A percentile compares a stretch with the other conserved stretches of the same genome.
Evolutionary conservation across 2,888 invertebrate genomes (phyloP).

Genomic region (Morpho helenor): DNA sequence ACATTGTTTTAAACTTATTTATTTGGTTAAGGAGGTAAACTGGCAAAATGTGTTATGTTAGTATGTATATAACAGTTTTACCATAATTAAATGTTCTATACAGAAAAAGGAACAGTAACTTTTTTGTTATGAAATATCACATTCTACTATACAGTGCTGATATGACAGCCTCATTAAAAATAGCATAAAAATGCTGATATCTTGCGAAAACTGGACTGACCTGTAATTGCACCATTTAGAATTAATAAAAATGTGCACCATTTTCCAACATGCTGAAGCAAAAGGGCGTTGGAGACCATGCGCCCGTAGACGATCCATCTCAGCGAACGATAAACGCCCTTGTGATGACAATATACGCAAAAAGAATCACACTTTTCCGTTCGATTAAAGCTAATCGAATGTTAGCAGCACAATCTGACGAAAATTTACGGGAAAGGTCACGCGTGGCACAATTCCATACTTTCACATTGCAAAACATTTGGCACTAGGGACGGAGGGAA

Average conservation of each 20-base stretch:
- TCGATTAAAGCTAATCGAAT: constrained; percentile 39
- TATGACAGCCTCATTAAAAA: background rate
- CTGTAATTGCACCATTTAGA: constrained; percentile 42
- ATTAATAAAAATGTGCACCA: constrained; percentile 33
- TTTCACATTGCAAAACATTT: constrained; percentile 80
- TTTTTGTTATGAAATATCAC: background rate
- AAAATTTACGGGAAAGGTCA: constrained; percentile 67
- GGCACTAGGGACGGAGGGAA: constrained; percentile 70
- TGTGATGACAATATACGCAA: constrained; percentile 49
- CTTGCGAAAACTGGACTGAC: constrained; percentile 40
- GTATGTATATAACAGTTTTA: background rate
- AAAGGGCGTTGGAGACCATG: constrained; percentile 36
- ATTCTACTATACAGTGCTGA: no score
- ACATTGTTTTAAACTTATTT: constrained; percentile 5
- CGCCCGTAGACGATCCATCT: constrained; percentile 46
- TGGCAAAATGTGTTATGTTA: background rate
- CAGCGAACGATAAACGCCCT: constrained; percentile 46
- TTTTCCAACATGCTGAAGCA: constrained; percentile 31
- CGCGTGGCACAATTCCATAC: constrained; percentile 76
- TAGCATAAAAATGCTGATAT: constrained; percentile 25
- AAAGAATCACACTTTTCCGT: constrained; percentile 45
- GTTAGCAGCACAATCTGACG: constrained; percentile 36
- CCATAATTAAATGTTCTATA: background rate
- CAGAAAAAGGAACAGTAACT: no score
- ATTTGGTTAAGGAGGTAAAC: no score